A percentile compares a stretch with the other conserved stretches of the same genome.
phyloP scores from a whole-genome alignment of 2,888 invertebrate genomes.

The Arge pagana region DNA sequence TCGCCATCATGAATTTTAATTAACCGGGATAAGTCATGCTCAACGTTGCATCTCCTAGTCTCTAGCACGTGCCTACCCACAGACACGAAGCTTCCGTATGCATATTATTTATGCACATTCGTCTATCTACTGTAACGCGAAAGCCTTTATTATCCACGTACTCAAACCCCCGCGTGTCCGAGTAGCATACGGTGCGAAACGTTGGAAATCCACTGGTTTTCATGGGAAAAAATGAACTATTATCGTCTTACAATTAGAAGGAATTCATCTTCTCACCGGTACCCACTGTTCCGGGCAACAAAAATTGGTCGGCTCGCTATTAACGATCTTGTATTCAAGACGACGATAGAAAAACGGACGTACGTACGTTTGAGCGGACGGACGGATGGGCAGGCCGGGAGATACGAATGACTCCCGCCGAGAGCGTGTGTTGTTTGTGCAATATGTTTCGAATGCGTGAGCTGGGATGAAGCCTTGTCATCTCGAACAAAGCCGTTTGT shows the following conservation, averaged over 20 bases:
- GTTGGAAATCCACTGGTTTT: too few relatives aligned
- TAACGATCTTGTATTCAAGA: too few relatives aligned
- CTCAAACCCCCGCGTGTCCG: background rate
- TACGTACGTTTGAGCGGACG: background rate
- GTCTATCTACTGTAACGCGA: too few relatives aligned
- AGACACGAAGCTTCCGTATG: background rate
- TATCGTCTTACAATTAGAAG: too few relatives aligned
- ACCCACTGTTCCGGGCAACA: too few relatives aligned
- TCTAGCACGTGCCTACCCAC: background rate
- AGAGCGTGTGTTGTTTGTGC: constrained; percentile 18
- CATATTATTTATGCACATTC: too few relatives aligned
- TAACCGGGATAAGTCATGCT: constrained; percentile 3
- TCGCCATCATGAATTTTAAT: constrained; percentile 19
- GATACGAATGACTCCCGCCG: constrained; percentile 14
- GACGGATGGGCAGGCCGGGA: too few relatives aligned
- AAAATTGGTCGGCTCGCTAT: too few relatives aligned
- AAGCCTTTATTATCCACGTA: too few relatives aligned
- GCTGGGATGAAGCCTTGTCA: constrained; percentile 12
- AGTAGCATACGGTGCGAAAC: background rate
- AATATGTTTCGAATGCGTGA: constrained; percentile 5
- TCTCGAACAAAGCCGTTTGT: constrained; percentile 15
- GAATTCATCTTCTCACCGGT: too few relatives aligned
- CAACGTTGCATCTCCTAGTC: background rate
- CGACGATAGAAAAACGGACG: background rate
- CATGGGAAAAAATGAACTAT: too few relatives aligned